These are phyloP conservation scores for Amphibalanus amphitrite DNA, from an alignment of 1,140 invertebrate genomes.

Conservation along the genomic window DNA sequence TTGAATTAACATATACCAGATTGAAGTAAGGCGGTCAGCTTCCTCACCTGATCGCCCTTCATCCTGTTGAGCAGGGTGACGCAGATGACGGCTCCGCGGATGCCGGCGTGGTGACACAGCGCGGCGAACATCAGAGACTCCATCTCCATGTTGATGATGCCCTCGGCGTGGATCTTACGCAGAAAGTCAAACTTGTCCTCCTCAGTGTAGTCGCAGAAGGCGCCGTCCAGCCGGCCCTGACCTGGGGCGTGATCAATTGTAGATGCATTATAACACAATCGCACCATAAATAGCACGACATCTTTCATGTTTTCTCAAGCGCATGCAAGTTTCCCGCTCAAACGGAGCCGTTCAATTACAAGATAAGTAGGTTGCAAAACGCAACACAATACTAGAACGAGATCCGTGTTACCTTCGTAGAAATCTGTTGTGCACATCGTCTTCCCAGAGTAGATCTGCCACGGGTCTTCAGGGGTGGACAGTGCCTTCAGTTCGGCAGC, in stretches of 20 bases:
- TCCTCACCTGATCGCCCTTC: constrained; percentile 73
- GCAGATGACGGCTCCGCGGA: constrained; percentile 81
- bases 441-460: constrained; percentile 69
- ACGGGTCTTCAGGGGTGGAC: constrained; percentile 49
- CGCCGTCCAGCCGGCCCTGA: constrained; percentile 85
- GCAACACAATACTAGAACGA: too few relatives aligned
- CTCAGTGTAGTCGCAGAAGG: constrained; percentile 86
- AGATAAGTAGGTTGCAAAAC: too few relatives aligned
- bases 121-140: constrained; percentile 84
- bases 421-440: constrained; percentile 95
- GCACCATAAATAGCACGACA: too few relatives aligned
- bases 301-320: too few relatives aligned
- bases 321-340: too few relatives aligned
- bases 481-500: constrained; percentile 55
- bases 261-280: too few relatives aligned
- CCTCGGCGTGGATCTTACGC: constrained; percentile 48
- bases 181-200: constrained; percentile 79
- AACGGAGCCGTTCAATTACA: too few relatives aligned
- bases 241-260: constrained; percentile 10
- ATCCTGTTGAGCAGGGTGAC: constrained; percentile 84
- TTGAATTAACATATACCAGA: too few relatives aligned
- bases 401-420: constrained; percentile 60
- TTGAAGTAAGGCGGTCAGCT: neutral
- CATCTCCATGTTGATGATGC: constrained; percentile 96
- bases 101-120: constrained; percentile 81